phyloP scores from a whole-genome alignment of 2,797 vertebrate species.

The Sebastes elongatus region DNA sequence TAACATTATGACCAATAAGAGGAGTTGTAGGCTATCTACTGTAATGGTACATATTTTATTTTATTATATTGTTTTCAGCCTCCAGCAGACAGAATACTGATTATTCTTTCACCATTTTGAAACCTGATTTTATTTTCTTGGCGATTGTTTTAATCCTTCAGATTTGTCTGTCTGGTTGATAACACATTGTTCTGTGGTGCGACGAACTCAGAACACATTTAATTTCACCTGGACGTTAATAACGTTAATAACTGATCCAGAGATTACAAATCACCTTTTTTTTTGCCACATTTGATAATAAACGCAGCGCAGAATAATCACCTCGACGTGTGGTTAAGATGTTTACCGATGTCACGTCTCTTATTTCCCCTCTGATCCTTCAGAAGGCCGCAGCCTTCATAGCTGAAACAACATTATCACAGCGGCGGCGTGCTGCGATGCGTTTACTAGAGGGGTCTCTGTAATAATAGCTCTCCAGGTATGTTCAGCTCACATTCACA shows the following conservation, averaged over 20 bases:
- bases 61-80: too few species aligned
- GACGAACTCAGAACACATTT: not conserved
- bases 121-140: too few species aligned
- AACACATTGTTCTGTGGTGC: not conserved
- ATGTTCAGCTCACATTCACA: conserved; percentile 40
- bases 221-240: not conserved
- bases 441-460: conserved; percentile 35
- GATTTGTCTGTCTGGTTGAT: not conserved
- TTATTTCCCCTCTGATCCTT: conserved; percentile 17
- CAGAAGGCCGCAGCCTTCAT: not conserved
- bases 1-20: not conserved
- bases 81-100: too few species aligned
- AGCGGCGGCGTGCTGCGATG: conserved; percentile 14
- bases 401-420: conserved; percentile 38
- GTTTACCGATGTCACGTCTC: conserved; percentile 6
- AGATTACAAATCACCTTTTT: not conserved
- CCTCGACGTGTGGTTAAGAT: conserved; percentile 30
- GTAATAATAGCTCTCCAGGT: conserved; percentile 52
- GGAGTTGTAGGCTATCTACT: not conserved
- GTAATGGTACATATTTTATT: too few species aligned
- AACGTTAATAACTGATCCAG: not conserved
- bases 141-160: not conserved
- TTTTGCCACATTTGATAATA: not conserved
- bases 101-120: too few species aligned
- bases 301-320: not conserved